These are phyloP conservation scores for Heliconius ethilla DNA, from an alignment of 2,888 invertebrate species.

Conservation along the genomic window DNA sequence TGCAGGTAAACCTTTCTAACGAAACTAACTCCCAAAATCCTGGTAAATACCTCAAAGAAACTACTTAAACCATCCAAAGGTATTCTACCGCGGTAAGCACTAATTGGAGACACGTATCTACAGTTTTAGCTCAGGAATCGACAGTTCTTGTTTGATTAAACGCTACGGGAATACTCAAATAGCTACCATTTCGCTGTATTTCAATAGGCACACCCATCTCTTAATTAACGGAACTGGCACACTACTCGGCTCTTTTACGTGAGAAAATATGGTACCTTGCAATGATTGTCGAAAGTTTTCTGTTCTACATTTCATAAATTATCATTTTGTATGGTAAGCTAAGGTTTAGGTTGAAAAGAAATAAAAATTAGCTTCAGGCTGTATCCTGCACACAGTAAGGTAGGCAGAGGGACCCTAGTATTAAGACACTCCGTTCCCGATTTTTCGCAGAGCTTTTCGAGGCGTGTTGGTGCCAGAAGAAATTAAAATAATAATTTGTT, in stretches of 20 bases:
- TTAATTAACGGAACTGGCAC: conserved; percentile 61
- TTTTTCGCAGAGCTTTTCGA: too few relatives aligned
- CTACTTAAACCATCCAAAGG: conserved; percentile 39
- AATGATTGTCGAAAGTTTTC: conserved; percentile 8
- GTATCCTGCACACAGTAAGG: too few relatives aligned
- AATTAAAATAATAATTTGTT: too few relatives aligned
- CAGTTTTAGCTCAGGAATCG: conserved; percentile 65
- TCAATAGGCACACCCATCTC: conserved; percentile 48
- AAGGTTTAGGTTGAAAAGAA: not conserved
- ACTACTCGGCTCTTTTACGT: conserved; percentile 34
- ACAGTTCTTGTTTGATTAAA: conserved; percentile 67
- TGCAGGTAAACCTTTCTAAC: not conserved
- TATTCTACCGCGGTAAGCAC: conserved; percentile 53
- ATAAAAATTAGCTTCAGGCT: not conserved
- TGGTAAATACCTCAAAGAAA: conserved; percentile 27
- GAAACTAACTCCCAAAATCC: not conserved
- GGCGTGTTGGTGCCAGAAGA: too few relatives aligned
- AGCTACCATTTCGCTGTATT: conserved; percentile 49
- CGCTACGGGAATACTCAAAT: conserved; percentile 58
- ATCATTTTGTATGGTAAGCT: not conserved
- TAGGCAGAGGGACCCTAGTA: too few relatives aligned
- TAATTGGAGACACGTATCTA: conserved; percentile 64
- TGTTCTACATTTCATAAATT: conserved; percentile 10
- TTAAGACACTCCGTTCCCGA: too few relatives aligned
- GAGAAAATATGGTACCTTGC: conserved; percentile 26